Base-by-base conservation (phyloP, 2,113 vertebrate species). In the Alethe castanea region DNA sequence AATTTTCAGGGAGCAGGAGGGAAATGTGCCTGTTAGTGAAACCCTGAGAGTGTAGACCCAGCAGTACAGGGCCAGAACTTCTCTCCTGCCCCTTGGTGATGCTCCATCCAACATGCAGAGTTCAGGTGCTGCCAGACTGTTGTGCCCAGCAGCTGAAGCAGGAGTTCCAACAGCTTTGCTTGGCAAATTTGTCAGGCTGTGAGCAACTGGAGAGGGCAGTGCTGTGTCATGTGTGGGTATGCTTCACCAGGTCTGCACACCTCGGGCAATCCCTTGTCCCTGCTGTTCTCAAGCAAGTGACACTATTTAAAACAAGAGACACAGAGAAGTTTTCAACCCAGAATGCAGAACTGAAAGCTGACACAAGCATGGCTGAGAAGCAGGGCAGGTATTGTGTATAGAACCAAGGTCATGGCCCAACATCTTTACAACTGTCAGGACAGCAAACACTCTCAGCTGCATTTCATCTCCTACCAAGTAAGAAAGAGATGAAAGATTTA, bases 401-500 rank as follows among this genome's bases (percentile, higher is more conserved):
- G 40, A 50, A 50, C 47, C 10, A 36, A 26, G 7, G 19, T 72
- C 18, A 28, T 11, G 36, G n/a, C 38, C 42, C 25, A 44, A 6
- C 17, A 24, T 28, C 31, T 88, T 80, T 57, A 53, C 24, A 65
- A 62, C 54, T 76, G 6, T 42, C 6, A 12, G 16, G 23, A 47
- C 53, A 71, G 33, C 35, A 76, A 61, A 52, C 11, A 19, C 13
- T 22, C 28, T 29, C 53, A 82, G 36, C 31, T 57, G 31, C 31
- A 52, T 90, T 95, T 94, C 47, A 33, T 61, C 45, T 76, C 47
- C 52, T 71, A 73, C 25, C 8, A 60, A 67, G 28, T n/a, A 76
- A 81, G 67, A 86, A 86, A 92, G 47, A 45, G 56, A 36, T 7
- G 11, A 92, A 86, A 91, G 36, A 45, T 70, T 92, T 94, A 77